Percentiles rank a stretch among this genome's conserved stretches.
These are phyloP conservation scores for Pitta sordida DNA, from an alignment of 2,113 vertebrate species.

Conservation along the genomic window DNA sequence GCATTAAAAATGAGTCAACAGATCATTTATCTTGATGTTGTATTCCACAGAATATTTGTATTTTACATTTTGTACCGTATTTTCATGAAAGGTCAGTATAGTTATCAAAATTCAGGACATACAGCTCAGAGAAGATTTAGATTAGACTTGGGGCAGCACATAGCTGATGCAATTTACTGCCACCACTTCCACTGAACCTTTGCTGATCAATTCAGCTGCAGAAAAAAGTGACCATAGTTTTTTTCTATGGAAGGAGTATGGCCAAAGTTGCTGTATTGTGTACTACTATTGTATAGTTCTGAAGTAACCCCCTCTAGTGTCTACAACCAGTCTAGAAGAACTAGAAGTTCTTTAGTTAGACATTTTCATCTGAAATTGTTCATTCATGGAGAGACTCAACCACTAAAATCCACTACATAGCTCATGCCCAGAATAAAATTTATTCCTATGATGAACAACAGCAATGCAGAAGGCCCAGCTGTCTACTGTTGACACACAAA, in stretches of 20 bases:
- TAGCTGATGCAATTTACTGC: not conserved
- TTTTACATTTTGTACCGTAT: not conserved
- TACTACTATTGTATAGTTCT: not conserved
- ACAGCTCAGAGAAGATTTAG: not conserved
- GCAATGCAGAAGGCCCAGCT: not conserved
- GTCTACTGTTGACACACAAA: not conserved
- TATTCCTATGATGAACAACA: not conserved
- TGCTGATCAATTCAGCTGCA: not conserved
- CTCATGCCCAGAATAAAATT: not conserved
- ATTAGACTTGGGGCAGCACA: not conserved
- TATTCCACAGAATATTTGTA: not conserved
- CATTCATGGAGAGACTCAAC: not conserved
- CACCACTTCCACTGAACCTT: not conserved
- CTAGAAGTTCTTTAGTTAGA: not conserved
- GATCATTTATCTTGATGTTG: not conserved
- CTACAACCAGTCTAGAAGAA: not conserved
- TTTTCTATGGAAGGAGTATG: not conserved
- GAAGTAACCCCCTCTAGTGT: not conserved
- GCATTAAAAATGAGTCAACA: not conserved
- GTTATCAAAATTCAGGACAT: not conserved
- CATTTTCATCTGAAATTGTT: not conserved
- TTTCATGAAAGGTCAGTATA: not conserved
- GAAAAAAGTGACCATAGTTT: not conserved
- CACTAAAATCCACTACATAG: not conserved
- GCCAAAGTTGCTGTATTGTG: not conserved